Conservation (phyloP, 2,797 vertebrate genomes). For the Sitta carolinensis region DNA sequence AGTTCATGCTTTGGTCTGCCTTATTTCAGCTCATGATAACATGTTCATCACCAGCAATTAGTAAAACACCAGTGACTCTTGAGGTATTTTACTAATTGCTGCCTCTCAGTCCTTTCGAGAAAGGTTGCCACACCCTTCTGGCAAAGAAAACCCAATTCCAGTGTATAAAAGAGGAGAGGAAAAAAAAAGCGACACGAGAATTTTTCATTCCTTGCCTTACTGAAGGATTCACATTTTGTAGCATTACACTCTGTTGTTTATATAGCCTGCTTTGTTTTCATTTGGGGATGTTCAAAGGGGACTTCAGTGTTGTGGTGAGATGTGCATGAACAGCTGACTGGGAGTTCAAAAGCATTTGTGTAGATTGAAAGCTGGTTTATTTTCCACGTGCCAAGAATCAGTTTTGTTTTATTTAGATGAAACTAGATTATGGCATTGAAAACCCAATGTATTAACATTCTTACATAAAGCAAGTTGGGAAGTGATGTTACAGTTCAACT, state of each 20-base stretch:
- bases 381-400: constrained; percentile 38
- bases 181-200: accelerated
- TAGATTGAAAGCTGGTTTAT: constrained; percentile 32
- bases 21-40: background rate
- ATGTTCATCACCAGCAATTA: background rate
- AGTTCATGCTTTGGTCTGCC: background rate
- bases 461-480: constrained; percentile 30
- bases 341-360: background rate
- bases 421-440: constrained; percentile 61
- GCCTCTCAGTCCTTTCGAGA: background rate
- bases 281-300: constrained; percentile 30
- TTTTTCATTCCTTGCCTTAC: background rate
- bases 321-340: constrained; percentile 28
- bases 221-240: background rate
- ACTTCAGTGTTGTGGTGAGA: background rate
- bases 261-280: constrained; percentile 9
- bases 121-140: background rate
- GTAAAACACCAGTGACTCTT: background rate
- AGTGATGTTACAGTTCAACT: constrained; percentile 17
- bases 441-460: constrained; percentile 30
- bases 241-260: background rate
- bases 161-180: background rate
- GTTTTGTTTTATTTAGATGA: constrained; percentile 60
- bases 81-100: background rate
- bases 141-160: background rate